These are phyloP conservation scores for Orius laevigatus DNA, from an alignment of 1,140 invertebrate species.

Conservation along the genomic window DNA sequence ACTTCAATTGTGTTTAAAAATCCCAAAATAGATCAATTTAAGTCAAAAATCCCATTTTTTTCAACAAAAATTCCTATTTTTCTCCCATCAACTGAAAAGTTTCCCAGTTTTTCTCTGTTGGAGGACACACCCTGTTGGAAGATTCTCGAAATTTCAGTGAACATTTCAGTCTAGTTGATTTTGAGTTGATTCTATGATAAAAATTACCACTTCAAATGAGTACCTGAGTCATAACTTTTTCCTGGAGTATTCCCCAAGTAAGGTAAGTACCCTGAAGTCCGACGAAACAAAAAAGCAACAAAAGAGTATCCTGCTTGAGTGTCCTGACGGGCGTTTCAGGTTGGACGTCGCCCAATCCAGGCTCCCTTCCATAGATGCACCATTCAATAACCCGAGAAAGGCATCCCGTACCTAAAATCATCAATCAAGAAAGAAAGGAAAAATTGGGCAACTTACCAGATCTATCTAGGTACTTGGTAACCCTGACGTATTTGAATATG, in stretches of 20 bases:
- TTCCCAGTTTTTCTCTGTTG: too few relatives aligned
- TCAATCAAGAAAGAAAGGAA: conserved; percentile 17
- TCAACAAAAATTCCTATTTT: too few relatives aligned
- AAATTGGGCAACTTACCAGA: conserved; percentile 38
- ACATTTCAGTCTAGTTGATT: too few relatives aligned
- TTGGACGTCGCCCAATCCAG: neutral
- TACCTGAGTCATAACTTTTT: conserved; percentile 79
- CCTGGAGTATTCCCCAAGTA: conserved; percentile 87
- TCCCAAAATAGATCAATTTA: too few relatives aligned
- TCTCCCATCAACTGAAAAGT: too few relatives aligned
- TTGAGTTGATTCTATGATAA: too few relatives aligned
- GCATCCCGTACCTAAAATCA: conserved; percentile 32
- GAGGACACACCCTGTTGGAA: too few relatives aligned
- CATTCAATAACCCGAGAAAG: conserved; percentile 36
- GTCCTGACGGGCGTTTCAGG: conserved; percentile 5
- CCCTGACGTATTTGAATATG: conserved; percentile 66
- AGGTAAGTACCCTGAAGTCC: conserved; percentile 83
- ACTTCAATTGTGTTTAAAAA: too few relatives aligned
- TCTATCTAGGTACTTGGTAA: conserved; percentile 65
- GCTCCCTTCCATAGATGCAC: conserved; percentile 40
- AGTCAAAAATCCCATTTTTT: too few relatives aligned
- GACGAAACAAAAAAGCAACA: conserved; percentile 62
- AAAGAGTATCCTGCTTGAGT: conserved; percentile 22
- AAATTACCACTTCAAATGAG: too few relatives aligned
- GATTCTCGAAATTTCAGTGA: too few relatives aligned